Evolutionary conservation across 1,140 invertebrate species (phyloP).

Genomic region (Cydia strobilella): DNA sequence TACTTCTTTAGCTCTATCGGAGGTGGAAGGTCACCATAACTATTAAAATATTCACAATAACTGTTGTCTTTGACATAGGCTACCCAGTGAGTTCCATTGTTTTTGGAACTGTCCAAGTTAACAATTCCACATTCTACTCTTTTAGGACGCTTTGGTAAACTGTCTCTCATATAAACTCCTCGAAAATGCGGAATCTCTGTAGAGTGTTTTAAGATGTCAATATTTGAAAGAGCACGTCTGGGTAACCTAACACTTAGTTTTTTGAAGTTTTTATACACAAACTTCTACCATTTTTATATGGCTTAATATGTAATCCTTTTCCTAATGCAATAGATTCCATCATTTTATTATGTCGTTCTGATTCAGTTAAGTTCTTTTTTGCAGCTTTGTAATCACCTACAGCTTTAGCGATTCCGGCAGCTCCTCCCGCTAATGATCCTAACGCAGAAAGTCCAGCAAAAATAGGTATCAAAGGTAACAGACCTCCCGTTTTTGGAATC

Average conservation of each 20-base stretch:
- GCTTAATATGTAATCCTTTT: slow-evolving; percentile 56
- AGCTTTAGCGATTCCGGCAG: slow-evolving; percentile 46
- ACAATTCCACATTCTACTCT: slow-evolving; percentile 56
- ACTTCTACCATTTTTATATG: slow-evolving; percentile 52
- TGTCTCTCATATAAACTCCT: slow-evolving; percentile 57
- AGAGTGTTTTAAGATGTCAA: slow-evolving; percentile 46
- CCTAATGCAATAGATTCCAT: too few relatives aligned
- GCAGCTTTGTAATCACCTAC: slow-evolving; percentile 39
- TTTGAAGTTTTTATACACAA: slow-evolving; percentile 41
- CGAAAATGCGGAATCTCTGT: slow-evolving; percentile 50
- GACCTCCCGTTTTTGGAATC: slow-evolving; percentile 56
- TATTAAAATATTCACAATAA: slow-evolving; percentile 48
- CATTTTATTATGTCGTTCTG: too few relatives aligned
- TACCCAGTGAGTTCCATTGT: slow-evolving; percentile 61
- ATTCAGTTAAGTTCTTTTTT: neutral
- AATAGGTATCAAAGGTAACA: slow-evolving; percentile 60
- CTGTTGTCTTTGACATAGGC: slow-evolving; percentile 52
- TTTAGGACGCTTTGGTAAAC: slow-evolving; percentile 44
- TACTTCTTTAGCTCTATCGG: slow-evolving; percentile 53
- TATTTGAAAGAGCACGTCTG: slow-evolving; percentile 42
- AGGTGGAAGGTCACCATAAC: slow-evolving; percentile 56
- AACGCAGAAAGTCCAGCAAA: slow-evolving; percentile 58
- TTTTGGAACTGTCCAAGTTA: slow-evolving; percentile 53
- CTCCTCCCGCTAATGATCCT: slow-evolving; percentile 50
- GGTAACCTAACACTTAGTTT: slow-evolving; percentile 42